Evolutionary conservation across 2,888 invertebrate genomes (phyloP).

Genomic region (Thalpophila matura): DNA sequence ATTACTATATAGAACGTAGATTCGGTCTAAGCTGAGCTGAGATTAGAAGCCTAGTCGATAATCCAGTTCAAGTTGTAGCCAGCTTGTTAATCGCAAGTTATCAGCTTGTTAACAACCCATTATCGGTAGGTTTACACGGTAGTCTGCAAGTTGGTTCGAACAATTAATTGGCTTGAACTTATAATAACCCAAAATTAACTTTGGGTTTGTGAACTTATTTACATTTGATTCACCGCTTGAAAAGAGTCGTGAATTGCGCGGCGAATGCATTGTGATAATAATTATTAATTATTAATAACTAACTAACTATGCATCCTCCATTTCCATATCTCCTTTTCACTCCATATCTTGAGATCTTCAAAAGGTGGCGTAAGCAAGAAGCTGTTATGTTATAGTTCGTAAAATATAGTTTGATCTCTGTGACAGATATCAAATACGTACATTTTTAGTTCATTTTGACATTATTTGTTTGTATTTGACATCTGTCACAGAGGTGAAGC

Average conservation of each 20-base stretch:
- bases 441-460: no score
- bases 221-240: conserved; percentile 19
- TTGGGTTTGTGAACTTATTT: neutral
- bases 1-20: conserved; percentile 26
- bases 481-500: no score
- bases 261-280: neutral
- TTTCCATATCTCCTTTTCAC: no score
- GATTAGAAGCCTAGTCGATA: conserved; percentile 38
- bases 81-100: conserved; percentile 41
- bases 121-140: conserved; percentile 27
- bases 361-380: conserved; percentile 14
- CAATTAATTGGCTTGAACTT: conserved; percentile 37
- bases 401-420: no score
- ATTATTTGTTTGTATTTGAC: no score
- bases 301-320: no score
- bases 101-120: conserved; percentile 50
- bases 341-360: conserved; percentile 24
- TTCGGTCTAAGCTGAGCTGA: conserved; percentile 32
- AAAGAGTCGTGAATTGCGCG: neutral
- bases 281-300: no score
- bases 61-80: conserved; percentile 41
- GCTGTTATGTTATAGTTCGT: no score
- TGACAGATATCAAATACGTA: no score
- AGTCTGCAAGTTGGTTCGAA: conserved; percentile 7
- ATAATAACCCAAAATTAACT: conserved; percentile 17